phyloP scores from a whole-genome alignment of 2,113 vertebrate genomes.

The Onychostruthus taczanowskii region DNA sequence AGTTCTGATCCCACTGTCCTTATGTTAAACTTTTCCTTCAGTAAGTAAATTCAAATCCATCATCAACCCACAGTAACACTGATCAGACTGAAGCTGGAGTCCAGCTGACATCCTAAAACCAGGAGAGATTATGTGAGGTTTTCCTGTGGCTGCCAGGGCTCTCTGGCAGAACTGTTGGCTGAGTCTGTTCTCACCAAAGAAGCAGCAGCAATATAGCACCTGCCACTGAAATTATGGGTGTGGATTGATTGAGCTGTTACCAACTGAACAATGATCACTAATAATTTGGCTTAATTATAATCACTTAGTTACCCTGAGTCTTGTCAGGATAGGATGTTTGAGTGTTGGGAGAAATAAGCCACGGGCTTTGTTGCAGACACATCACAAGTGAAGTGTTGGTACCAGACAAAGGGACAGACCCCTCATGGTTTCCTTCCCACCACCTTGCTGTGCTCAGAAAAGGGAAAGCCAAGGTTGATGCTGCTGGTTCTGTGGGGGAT shows the following conservation, averaged over 20 bases:
- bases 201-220: neutral
- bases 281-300: neutral
- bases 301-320: neutral
- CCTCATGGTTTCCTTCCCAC: neutral
- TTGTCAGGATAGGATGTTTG: neutral
- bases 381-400: neutral
- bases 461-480: neutral
- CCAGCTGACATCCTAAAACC: neutral
- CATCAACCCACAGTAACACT: neutral
- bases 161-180: neutral
- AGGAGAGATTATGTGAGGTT: neutral
- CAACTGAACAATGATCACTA: neutral
- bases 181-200: neutral
- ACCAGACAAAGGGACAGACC: neutral
- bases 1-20: neutral
- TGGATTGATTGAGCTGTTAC: neutral
- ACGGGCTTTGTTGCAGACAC: rapidly evolving
- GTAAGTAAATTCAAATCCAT: neutral
- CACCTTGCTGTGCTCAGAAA: neutral
- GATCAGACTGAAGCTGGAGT: neutral
- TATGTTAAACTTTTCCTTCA: neutral
- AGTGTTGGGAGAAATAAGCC: neutral
- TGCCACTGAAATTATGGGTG: neutral
- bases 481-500: neutral
- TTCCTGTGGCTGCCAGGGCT: neutral